phyloP scores from a whole-genome alignment of 2,888 invertebrate species.

The Tetanocera ferruginea region DNA sequence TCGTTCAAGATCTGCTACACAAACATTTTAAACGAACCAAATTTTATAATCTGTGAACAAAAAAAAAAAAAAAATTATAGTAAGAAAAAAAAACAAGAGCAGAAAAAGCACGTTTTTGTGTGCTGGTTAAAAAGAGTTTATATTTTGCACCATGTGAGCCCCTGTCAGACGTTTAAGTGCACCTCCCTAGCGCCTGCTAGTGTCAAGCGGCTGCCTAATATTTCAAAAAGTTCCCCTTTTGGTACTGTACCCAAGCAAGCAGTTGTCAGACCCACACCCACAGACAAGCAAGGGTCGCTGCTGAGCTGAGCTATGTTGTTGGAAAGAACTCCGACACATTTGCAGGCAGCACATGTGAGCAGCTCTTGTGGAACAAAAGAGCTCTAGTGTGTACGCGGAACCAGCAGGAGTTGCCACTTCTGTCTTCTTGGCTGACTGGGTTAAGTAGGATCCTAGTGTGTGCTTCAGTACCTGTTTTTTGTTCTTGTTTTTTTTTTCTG shows the following conservation, averaged over 20 bases:
- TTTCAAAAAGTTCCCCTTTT: not conserved
- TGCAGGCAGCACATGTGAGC: constrained; percentile 6
- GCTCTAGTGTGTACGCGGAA: constrained; percentile 28
- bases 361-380: constrained; percentile 20
- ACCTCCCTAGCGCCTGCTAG: not conserved
- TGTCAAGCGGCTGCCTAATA: constrained; percentile 25
- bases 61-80: not conserved
- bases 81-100: not conserved
- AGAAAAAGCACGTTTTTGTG: not conserved
- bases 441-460: constrained; percentile 48
- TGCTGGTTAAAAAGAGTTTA: not conserved
- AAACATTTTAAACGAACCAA: not conserved
- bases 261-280: too few relatives aligned
- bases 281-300: not conserved
- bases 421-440: constrained; percentile 51
- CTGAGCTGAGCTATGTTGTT: not conserved
- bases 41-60: not conserved
- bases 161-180: not conserved
- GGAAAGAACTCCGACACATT: constrained; percentile 10
- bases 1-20: not conserved
- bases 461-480: constrained; percentile 17
- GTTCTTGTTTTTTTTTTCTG: not conserved
- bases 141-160: not conserved
- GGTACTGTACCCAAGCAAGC: too few relatives aligned
- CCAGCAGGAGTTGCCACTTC: constrained; percentile 41